Evolutionary conservation across 2,113 vertebrate species (phyloP), one percentile per base, ranked within the genome.

Genomic region (Orthonyx spaldingii): DNA sequence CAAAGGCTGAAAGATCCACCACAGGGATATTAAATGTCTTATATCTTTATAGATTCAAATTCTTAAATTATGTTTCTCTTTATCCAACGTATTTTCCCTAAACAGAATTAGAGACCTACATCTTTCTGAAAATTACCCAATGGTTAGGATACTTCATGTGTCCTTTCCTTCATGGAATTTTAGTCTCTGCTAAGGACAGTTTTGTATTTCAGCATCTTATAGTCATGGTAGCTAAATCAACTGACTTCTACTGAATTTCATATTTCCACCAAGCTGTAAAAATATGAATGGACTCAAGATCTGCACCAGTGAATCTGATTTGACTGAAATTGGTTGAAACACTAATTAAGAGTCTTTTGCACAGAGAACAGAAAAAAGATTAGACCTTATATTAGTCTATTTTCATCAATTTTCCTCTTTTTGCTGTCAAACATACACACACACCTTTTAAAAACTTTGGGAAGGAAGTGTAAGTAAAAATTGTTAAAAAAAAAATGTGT

Each of bases 341-440:
- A 60, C 35, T 69, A 60, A 52, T 44, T 57, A 66, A 57, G 14
- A 9, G n/a, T 57, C 27, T 66, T 79, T 89, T 44, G 12, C 21
- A 42, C 16, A 71, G 17, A 80, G 17, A 32, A 63, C 15, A 59
- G 22, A 76, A 80, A 49, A 16, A 83, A 68, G 4, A 23, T 59
- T 17, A 66, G 17, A 74, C 0, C 6, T 88, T 49, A 9, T 17
- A 49, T 57, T 53, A 44, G 11, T 35, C 53, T 53, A 7, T 16
- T 71, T 78, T 63, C 32, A 78, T 14, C 11, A 37, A 9, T 12
- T 75, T 78, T 88, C 46, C 1, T 2, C 5, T 26, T 68, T 84
- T 63, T 83, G 13, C 16, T 63, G 32, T 49, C 16, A 77, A 64
- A 69, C 2, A 15, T 0, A 3, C 0, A 0, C 4, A 22, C 7